A percentile compares a stretch with the other conserved stretches of the same genome.
phyloP scores from a whole-genome alignment of 2,797 vertebrate genomes.

The Phataginus tetradactyla region DNA sequence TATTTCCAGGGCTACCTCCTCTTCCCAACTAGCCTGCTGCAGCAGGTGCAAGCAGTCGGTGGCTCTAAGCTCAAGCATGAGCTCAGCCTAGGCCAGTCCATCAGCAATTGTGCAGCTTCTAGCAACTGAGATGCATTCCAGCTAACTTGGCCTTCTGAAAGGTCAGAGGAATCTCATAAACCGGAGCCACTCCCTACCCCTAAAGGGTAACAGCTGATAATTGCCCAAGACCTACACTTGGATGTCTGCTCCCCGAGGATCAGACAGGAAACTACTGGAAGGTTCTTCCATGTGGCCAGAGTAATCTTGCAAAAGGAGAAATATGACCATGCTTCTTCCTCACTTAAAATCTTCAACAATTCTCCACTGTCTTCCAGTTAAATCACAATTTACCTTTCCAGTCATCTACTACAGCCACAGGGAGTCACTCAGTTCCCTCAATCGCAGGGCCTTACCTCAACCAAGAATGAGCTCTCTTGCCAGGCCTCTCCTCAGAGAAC shows the following conservation, averaged over 20 bases:
- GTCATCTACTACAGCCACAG: background rate
- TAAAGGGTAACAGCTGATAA: background rate
- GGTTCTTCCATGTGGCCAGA: background rate
- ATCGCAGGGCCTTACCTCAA: background rate
- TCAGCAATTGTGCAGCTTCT: background rate
- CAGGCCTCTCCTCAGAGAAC: background rate
- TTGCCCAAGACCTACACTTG: background rate
- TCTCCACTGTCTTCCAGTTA: background rate
- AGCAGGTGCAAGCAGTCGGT: background rate
- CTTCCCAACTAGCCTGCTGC: background rate
- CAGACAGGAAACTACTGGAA: conserved; percentile 11
- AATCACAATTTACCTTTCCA: conserved; percentile 2
- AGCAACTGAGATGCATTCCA: background rate
- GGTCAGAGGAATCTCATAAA: background rate
- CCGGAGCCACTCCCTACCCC: background rate
- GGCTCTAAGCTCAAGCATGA: background rate
- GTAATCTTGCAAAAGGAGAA: conserved; percentile 10
- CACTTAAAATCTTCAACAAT: conserved; percentile 8
- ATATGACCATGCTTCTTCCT: background rate
- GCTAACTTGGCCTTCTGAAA: background rate
- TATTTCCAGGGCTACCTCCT: background rate
- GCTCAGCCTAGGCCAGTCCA: background rate
- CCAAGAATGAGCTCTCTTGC: background rate
- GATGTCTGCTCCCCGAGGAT: conserved; percentile 18
- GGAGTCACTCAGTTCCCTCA: background rate